Conservation (phyloP, 2,113 vertebrate genomes). For the Nannobrachium achirus region DNA sequence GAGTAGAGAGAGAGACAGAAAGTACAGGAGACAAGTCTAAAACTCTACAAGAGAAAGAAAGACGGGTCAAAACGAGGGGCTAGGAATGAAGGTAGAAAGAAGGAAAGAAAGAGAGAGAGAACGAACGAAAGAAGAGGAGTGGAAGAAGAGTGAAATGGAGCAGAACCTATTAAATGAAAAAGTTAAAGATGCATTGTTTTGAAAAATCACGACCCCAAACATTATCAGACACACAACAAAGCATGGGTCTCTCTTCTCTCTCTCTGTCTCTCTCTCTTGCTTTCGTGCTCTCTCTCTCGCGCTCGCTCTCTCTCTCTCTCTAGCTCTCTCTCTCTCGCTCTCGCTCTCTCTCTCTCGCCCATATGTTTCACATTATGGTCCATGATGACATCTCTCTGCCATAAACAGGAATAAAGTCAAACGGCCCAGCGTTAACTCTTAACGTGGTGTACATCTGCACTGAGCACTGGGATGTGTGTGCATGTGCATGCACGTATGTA, state of each 20-base stretch:
- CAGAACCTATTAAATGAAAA: too few relatives aligned
- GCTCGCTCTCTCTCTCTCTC: slow-evolving; percentile 10
- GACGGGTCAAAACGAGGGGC: not conserved
- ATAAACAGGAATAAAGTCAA: slow-evolving; percentile 52
- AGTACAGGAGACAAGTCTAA: too few relatives aligned
- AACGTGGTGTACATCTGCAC: slow-evolving; percentile 38
- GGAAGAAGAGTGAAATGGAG: too few relatives aligned
- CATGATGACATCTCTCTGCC: slow-evolving; percentile 46
- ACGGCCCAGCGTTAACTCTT: slow-evolving; percentile 47
- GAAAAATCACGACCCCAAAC: slow-evolving; percentile 25
- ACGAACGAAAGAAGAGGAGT: too few relatives aligned
- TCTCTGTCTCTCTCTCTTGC: not conserved
- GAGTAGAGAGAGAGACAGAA: not conserved
- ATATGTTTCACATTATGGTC: slow-evolving; percentile 59
- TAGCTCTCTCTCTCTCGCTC: too few relatives aligned
- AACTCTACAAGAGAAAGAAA: not conserved
- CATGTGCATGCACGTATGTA: not conserved
- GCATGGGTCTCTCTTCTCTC: not conserved
- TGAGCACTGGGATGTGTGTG: slow-evolving; percentile 16
- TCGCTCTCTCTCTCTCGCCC: slow-evolving; percentile 17
- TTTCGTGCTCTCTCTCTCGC: not conserved
- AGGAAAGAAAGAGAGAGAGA: too few relatives aligned
- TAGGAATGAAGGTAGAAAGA: not conserved
- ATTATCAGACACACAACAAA: not conserved
- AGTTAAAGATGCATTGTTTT: slow-evolving; percentile 24